Percentiles rank a stretch among this genome's conserved stretches.
Evolutionary conservation across 2,113 vertebrate species (phyloP).

Genomic region (Beaufortia kweichowensis): DNA sequence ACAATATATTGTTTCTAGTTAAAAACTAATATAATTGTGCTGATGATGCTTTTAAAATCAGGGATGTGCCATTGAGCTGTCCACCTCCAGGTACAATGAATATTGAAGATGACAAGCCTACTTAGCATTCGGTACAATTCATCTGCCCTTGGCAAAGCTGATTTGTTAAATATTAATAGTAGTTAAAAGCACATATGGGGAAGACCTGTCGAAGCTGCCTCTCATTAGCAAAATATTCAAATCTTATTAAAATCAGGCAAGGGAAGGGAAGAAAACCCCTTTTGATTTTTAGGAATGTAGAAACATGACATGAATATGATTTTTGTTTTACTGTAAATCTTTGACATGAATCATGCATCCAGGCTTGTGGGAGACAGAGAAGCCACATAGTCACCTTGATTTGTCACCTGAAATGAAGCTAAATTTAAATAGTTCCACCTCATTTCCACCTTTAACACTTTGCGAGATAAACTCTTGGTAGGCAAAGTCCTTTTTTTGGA

Average conservation of each 20-base stretch:
- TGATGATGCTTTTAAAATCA: slow-evolving; percentile 26
- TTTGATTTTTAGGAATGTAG: background rate
- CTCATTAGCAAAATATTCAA: slow-evolving; percentile 3
- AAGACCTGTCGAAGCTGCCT: background rate
- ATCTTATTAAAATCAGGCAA: background rate
- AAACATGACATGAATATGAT: background rate
- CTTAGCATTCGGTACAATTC: slow-evolving; percentile 28
- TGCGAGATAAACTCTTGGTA: background rate
- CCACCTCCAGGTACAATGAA: slow-evolving; percentile 22
- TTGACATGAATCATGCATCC: background rate
- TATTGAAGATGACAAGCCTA: slow-evolving; percentile 7
- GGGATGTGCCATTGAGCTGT: background rate
- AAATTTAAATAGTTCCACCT: background rate
- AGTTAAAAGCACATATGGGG: slow-evolving; percentile 12
- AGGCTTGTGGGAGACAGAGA: background rate
- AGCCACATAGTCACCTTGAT: background rate
- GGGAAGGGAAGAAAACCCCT: background rate
- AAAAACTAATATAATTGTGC: slow-evolving; percentile 24
- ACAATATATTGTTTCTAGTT: slow-evolving; percentile 21
- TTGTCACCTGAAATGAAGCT: background rate
- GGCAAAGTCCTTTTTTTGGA: background rate
- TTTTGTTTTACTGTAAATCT: background rate
- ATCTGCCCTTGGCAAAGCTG: background rate
- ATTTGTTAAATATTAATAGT: slow-evolving; percentile 40
- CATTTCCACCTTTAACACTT: background rate